Conservation (phyloP, 2,797 vertebrate genomes). For the Denticeps clupeoides region DNA sequence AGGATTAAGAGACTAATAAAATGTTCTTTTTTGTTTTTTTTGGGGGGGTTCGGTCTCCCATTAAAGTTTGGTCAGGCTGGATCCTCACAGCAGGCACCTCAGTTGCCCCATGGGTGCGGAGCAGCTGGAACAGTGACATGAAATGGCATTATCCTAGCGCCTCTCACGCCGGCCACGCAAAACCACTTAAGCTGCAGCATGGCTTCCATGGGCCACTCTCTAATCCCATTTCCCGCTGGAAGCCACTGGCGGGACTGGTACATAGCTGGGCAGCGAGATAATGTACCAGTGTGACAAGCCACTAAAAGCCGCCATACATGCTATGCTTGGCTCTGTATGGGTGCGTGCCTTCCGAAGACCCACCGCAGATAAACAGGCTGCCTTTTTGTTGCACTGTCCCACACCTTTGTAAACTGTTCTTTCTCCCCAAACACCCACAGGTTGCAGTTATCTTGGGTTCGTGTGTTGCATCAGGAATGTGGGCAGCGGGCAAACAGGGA, state of each 20-base stretch:
- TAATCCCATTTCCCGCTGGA: constrained; percentile 60
- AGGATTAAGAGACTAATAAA: too few relatives aligned
- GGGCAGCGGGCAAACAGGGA: constrained; percentile 15
- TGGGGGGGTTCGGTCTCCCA: too few relatives aligned
- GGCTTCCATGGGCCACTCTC: constrained; percentile 46
- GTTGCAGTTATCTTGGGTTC: constrained; percentile 18
- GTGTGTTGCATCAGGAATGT: constrained; percentile 25
- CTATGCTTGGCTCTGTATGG: constrained; percentile 26
- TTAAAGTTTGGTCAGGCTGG: too few relatives aligned
- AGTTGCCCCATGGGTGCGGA: too few relatives aligned
- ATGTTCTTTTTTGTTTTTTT: too few relatives aligned
- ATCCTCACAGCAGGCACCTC: too few relatives aligned
- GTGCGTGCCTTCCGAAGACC: constrained; percentile 28
- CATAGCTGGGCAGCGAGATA: constrained; percentile 61
- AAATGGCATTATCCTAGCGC: constrained; percentile 60
- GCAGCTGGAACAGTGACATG: constrained; percentile 42
- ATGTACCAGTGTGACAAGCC: constrained; percentile 38
- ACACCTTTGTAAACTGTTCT: background rate
- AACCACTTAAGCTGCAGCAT: constrained; percentile 43
- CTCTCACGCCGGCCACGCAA: constrained; percentile 50
- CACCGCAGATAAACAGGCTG: background rate
- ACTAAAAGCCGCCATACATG: constrained; percentile 34
- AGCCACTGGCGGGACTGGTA: constrained; percentile 46
- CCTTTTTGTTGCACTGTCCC: background rate
- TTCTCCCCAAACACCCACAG: constrained; percentile 18